Evolutionary conservation across 1,140 invertebrate species (phyloP), one percentile per base, ranked within the genome.

Genomic region (Pomacea maculata): DNA sequence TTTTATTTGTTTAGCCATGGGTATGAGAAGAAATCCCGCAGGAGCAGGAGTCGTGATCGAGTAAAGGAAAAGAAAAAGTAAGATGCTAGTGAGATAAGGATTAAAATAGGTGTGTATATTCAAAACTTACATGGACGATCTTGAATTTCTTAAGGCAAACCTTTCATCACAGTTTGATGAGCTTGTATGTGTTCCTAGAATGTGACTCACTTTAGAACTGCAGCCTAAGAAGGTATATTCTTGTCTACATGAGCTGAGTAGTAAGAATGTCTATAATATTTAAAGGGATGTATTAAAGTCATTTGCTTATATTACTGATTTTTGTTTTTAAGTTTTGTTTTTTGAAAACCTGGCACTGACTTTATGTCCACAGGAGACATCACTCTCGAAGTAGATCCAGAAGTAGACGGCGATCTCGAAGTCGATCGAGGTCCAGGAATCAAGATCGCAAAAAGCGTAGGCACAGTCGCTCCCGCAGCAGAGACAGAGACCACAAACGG

Each of bases 31-130:
- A 78, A 57, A 68, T 83, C 77, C 78, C 80, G 54, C 34, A 73
- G 83, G 82, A 86, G 90, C 84, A 84, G 86, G 84, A 90, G 86
- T 65, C 81, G 91, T 90, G 85, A 91, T 86, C 86, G 89, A 87
- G 77, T 87, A 19, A 78, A 73, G 57, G 73, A 75, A 17, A 75
- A 73, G 71, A 63, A 67, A 29, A 73, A 61, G 57, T 25, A 72
- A 61, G 19, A 67, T 67, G 19, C 25, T 68, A 29, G 64, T 17
- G 14, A 29, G 45, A 52, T 45, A 6, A 45, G 34, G 34, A 45
- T 45, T 45, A 4, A 6, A 45, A 45, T 45, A 45, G 6, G 34
- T 45, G 34, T 45, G 25, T 25, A 25, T 25, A 25, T 25, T 25
- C 25, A 25, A 25, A 25, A 25, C 6, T 45, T 45, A 6, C 34